A percentile compares a stretch with the other conserved stretches of the same genome.
These are phyloP conservation scores for Scolopax rusticola DNA, from an alignment of 2,797 vertebrate species.

Conservation along the genomic window DNA sequence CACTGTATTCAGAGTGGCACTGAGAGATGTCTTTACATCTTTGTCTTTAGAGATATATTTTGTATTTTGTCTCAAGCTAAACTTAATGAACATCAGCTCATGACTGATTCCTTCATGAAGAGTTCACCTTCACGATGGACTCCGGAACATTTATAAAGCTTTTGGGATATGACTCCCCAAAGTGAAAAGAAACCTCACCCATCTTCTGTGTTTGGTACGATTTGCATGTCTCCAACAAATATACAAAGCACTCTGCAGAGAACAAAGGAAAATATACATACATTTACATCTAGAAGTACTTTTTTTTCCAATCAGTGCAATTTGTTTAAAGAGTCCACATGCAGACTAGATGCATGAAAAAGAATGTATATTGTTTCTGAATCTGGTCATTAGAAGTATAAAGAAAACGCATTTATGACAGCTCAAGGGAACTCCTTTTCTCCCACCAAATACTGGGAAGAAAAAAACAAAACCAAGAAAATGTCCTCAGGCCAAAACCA, in stretches of 20 bases:
- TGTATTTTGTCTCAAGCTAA: neutral
- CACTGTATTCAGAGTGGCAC: neutral
- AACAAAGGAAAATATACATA: neutral
- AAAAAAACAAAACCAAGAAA: neutral
- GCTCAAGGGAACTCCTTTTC: neutral
- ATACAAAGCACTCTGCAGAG: constrained; percentile 78
- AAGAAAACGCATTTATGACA: neutral
- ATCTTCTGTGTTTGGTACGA: constrained; percentile 55
- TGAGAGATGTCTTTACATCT: neutral
- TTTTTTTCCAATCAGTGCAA: neutral
- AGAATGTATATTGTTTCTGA: neutral
- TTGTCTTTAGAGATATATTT: neutral
- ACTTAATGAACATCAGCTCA: neutral
- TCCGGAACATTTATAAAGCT: neutral
- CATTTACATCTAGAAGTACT: neutral
- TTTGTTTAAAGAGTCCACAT: neutral
- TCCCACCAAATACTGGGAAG: neutral
- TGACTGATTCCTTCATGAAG: neutral
- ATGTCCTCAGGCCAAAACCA: neutral
- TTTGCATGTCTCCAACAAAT: constrained; percentile 76
- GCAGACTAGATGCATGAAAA: neutral
- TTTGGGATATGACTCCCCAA: neutral
- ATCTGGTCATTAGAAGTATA: neutral
- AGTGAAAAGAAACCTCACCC: constrained; percentile 61
- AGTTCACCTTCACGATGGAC: neutral